phyloP scores from a whole-genome alignment of 1,140 invertebrate species.

The Aphaenogaster floridana region DNA sequence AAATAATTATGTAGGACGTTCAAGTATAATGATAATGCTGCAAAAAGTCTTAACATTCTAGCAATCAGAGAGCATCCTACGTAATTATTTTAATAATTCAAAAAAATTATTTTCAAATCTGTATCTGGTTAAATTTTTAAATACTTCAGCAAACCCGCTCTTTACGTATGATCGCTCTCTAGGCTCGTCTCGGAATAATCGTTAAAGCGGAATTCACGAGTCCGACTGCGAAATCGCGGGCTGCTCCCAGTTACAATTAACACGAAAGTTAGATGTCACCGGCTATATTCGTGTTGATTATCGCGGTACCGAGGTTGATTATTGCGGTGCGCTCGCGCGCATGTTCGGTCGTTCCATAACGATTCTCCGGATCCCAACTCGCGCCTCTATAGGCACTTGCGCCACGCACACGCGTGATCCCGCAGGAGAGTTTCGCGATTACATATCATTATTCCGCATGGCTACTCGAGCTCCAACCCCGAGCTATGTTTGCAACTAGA shows the following conservation, averaged over 20 bases:
- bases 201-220: not conserved
- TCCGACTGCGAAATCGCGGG: not conserved
- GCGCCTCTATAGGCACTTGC: slow-evolving; percentile 21
- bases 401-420: slow-evolving; percentile 56
- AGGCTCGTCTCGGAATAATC: not conserved
- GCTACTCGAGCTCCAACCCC: slow-evolving; percentile 80
- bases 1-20: too few relatives aligned
- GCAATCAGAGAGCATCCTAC: too few relatives aligned
- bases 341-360: slow-evolving; percentile 52
- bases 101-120: too few relatives aligned
- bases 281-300: slow-evolving; percentile 21
- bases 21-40: too few relatives aligned
- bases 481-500: slow-evolving; percentile 80
- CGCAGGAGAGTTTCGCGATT: slow-evolving; percentile 81
- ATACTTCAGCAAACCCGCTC: too few relatives aligned
- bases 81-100: too few relatives aligned
- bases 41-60: too few relatives aligned
- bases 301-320: slow-evolving; percentile 24
- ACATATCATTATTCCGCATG: slow-evolving; percentile 85
- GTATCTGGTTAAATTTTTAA: too few relatives aligned
- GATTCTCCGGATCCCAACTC: slow-evolving; percentile 38
- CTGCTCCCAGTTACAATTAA: slow-evolving; percentile 35
- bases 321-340: slow-evolving; percentile 1
- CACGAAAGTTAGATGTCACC: slow-evolving; percentile 41
- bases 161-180: not conserved